These are phyloP conservation scores for Halcyon malimbica DNA, from an alignment of 2,113 vertebrate species.

Conservation along the genomic window DNA sequence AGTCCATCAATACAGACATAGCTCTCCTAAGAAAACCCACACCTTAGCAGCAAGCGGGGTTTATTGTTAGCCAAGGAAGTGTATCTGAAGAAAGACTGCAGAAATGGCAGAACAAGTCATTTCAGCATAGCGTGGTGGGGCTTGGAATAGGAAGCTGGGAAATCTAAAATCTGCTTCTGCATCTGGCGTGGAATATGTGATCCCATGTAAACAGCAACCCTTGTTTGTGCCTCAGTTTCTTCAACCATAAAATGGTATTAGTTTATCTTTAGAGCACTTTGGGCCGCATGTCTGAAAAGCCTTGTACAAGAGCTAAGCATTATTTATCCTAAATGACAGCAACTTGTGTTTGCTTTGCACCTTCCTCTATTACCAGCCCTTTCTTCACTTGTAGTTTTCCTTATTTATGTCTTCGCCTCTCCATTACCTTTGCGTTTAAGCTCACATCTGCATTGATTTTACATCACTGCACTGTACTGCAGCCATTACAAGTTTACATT, in stretches of 20 bases:
- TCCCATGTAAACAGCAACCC: neutral
- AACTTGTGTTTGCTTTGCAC: neutral
- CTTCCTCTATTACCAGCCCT: constrained; percentile 36
- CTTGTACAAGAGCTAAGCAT: neutral
- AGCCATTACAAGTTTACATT: constrained; percentile 45
- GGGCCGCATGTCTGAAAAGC: neutral
- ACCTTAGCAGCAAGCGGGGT: neutral
- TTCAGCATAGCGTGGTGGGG: neutral
- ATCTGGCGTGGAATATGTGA: neutral
- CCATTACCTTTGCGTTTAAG: constrained; percentile 50
- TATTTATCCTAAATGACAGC: constrained; percentile 39
- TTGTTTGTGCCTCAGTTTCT: constrained; percentile 49
- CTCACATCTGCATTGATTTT: constrained; percentile 63
- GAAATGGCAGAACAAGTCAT: constrained; percentile 12
- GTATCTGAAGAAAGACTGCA: neutral
- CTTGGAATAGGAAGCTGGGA: neutral
- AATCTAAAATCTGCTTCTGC: neutral
- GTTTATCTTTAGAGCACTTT: neutral
- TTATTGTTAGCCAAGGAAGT: neutral
- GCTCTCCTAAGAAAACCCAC: neutral
- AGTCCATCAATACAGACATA: neutral
- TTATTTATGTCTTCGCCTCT: constrained; percentile 62
- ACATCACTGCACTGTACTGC: constrained; percentile 33
- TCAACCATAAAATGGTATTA: neutral
- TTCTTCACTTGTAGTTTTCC: constrained; percentile 36